Evolutionary conservation across 1,140 invertebrate species (phyloP).

Genomic region (Zaprionus taronus): DNA sequence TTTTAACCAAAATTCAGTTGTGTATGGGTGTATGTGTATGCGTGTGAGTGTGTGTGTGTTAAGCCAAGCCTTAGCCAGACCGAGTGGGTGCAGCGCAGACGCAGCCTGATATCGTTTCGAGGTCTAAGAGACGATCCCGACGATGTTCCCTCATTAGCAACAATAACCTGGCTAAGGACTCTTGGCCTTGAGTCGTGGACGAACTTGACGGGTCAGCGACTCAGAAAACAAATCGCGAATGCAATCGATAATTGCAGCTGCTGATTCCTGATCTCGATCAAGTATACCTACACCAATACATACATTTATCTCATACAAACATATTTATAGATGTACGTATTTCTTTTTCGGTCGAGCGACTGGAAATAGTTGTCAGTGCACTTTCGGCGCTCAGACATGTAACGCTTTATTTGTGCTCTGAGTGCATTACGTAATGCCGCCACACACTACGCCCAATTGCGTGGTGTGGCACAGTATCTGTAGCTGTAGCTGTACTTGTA

Average conservation of each 20-base stretch:
- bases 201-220: conserved; percentile 65
- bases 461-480: conserved; percentile 44
- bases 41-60: conserved; percentile 12
- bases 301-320: neutral
- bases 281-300: neutral
- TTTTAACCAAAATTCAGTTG: conserved; percentile 17
- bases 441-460: conserved; percentile 72
- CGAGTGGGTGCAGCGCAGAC: conserved; percentile 25
- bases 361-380: conserved; percentile 81
- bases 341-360: conserved; percentile 27
- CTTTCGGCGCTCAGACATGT: conserved; percentile 73
- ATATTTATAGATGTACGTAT: conserved; percentile 12
- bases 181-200: conserved; percentile 34
- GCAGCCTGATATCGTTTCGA: conserved; percentile 18
- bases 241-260: conserved; percentile 2
- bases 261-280: conserved; percentile 9
- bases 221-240: conserved; percentile 44
- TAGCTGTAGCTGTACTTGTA: conserved; percentile 13
- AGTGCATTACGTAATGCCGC: conserved; percentile 66
- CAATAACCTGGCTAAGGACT: conserved; percentile 68
- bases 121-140: neutral
- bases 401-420: conserved; percentile 73
- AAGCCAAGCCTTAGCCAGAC: conserved; percentile 36
- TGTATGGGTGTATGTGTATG: conserved; percentile 1
- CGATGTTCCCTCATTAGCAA: conserved; percentile 59